Base-by-base conservation (phyloP, 2,797 vertebrate genomes). In the Anguilla megastoma region DNA sequence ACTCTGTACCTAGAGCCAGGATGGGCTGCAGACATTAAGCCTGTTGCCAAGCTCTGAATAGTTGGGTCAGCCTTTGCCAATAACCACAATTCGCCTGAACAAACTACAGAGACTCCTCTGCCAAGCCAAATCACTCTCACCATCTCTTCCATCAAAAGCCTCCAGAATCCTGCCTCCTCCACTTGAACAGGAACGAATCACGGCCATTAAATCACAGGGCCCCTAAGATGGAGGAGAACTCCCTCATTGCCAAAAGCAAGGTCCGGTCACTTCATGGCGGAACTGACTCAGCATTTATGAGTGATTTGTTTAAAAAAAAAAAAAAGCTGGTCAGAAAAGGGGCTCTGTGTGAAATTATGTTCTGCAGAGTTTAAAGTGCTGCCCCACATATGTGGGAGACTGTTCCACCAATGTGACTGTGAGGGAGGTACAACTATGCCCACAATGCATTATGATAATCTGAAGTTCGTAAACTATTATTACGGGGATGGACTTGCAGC, bases 31-130 rank as follows among this genome's bases (percentile, higher is more conserved):
- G 76, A 45, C 76, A 45, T 24, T 80, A 45, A 80, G 76, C 76
- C 76, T 16, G 71, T 36, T 80, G 76, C 76, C 76, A 80, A 80
- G 76, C 36, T 33, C 16, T 80, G 76, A 80, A 45, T 80, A 33
- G 76, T 80, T 33, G 36, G 36, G 76, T 80, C 76, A 21, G 45
- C 16, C 33, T 45, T 14, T 80, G 76, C 76, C 76, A 80, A 16
- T 41, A 80, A 80, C 76, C 41, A 80, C 76, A 80, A 36, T 45
- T 18, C 36, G 3, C 16, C 36, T 33, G 36, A 80, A 24, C 18
- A 45, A 45, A 74, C 63, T 74, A 12, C 10, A 14, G 30, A 74
- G 69, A 74, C 69, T 80, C 14, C 36, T 80, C 36, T 48, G 16
- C 10, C 16, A 10, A 80, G 76, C 76, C 76, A 80, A 45, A 45